These are phyloP conservation scores for Halictus ligatus DNA, from an alignment of 2,888 invertebrate species.

Conservation along the genomic window DNA sequence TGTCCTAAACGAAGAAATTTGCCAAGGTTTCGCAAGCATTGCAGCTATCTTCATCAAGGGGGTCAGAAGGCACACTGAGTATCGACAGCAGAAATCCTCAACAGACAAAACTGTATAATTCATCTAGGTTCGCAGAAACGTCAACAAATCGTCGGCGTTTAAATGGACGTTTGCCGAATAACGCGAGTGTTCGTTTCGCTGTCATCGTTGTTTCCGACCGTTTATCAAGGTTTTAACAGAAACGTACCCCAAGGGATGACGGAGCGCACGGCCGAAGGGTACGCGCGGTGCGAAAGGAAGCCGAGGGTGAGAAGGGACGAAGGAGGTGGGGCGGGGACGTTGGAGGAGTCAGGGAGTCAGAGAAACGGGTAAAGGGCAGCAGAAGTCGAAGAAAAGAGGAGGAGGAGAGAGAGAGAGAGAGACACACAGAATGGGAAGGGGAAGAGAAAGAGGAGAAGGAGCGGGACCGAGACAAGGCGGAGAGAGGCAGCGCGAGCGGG, in stretches of 20 bases:
- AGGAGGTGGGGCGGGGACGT: slow-evolving; percentile 15
- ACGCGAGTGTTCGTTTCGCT: background rate
- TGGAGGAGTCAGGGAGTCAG: background rate
- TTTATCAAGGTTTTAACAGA: too few relatives aligned
- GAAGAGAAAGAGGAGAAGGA: background rate
- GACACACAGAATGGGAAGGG: background rate
- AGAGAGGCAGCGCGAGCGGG: slow-evolving; percentile 47
- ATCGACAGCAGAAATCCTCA: too few relatives aligned
- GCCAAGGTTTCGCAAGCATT: too few relatives aligned
- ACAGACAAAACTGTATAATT: too few relatives aligned
- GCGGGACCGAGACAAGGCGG: slow-evolving; percentile 35
- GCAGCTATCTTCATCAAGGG: too few relatives aligned
- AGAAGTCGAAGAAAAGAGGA: background rate
- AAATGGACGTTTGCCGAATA: too few relatives aligned
- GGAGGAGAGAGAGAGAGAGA: background rate
- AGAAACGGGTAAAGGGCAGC: slow-evolving; percentile 10
- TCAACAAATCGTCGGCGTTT: too few relatives aligned
- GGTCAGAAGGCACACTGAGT: too few relatives aligned
- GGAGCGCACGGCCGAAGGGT: background rate
- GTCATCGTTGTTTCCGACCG: background rate
- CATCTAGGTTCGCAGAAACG: too few relatives aligned
- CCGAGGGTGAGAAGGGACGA: slow-evolving; percentile 8
- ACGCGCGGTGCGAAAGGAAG: background rate
- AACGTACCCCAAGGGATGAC: slow-evolving; percentile 42
- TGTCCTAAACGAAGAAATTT: too few relatives aligned